phyloP scores from a whole-genome alignment of 2,797 vertebrate species.

The Coranthus polyacanthus region DNA sequence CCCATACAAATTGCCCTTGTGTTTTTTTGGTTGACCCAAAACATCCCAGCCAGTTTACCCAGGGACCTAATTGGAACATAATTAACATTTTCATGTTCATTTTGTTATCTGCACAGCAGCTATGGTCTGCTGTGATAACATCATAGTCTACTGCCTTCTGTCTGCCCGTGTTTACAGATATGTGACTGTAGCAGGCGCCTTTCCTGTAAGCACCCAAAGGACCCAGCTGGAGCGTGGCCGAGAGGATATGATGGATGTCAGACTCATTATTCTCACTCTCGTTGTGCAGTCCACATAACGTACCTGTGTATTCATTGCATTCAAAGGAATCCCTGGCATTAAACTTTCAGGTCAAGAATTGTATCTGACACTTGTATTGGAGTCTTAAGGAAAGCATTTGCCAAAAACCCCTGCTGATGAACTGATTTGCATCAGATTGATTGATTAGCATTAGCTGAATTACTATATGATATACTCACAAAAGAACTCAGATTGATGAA shows the following conservation, averaged over 20 bases:
- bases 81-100: slow-evolving; percentile 65
- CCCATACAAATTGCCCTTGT: slow-evolving; percentile 16
- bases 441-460: too few species aligned
- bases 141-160: slow-evolving; percentile 61
- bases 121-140: slow-evolving; percentile 74
- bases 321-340: not conserved
- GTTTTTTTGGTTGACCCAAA: slow-evolving; percentile 48
- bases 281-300: slow-evolving; percentile 20
- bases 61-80: slow-evolving; percentile 55
- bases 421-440: too few species aligned
- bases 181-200: slow-evolving; percentile 64
- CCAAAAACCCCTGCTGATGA: too few species aligned
- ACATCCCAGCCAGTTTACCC: slow-evolving; percentile 36
- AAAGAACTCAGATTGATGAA: too few species aligned
- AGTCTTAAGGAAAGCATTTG: not conserved
- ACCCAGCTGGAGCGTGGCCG: slow-evolving; percentile 27
- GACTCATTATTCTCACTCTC: slow-evolving; percentile 31
- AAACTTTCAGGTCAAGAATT: not conserved
- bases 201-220: slow-evolving; percentile 68
- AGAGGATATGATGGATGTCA: slow-evolving; percentile 34
- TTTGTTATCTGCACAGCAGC: slow-evolving; percentile 54
- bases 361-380: not conserved
- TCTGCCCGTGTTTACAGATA: slow-evolving; percentile 78
- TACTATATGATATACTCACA: too few species aligned
- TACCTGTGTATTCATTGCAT: not conserved